Conservation (phyloP, 2,113 vertebrate genomes). For the Heliornis fulica region DNA sequence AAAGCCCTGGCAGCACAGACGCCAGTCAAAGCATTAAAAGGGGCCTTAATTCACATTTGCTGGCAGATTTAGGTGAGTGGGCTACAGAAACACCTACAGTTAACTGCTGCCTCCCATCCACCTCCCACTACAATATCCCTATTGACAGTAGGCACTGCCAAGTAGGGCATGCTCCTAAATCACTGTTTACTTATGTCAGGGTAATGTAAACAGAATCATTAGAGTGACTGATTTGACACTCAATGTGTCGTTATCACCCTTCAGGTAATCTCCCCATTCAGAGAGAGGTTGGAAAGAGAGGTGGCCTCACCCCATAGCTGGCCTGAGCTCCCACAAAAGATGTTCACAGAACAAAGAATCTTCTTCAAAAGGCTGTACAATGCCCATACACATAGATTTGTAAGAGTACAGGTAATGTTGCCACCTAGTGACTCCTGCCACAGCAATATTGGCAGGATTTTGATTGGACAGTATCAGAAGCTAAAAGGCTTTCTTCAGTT, state of each 20-base stretch:
- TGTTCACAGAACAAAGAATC: neutral
- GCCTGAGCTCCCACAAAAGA: neutral
- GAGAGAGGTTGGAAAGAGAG: neutral
- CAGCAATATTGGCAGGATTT: neutral
- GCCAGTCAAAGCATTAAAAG: neutral
- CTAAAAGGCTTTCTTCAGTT: neutral
- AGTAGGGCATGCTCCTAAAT: neutral
- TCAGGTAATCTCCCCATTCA: neutral
- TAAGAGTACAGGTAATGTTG: slow-evolving; percentile 53
- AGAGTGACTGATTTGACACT: neutral
- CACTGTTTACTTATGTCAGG: neutral
- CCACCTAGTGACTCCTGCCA: slow-evolving; percentile 47
- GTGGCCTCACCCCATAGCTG: neutral
- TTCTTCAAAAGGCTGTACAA: neutral
- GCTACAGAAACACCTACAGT: neutral
- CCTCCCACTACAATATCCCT: neutral
- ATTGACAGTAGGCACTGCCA: neutral
- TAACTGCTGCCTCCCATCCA: neutral
- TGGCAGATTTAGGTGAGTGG: neutral
- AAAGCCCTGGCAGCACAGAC: neutral
- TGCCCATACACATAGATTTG: neutral
- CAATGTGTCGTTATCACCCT: neutral
- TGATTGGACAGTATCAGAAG: neutral
- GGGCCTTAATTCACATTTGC: neutral
- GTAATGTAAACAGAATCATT: neutral